Evolutionary conservation across 2,113 vertebrate genomes (phyloP).

Genomic region (Dicerorhinus sumatrensis): DNA sequence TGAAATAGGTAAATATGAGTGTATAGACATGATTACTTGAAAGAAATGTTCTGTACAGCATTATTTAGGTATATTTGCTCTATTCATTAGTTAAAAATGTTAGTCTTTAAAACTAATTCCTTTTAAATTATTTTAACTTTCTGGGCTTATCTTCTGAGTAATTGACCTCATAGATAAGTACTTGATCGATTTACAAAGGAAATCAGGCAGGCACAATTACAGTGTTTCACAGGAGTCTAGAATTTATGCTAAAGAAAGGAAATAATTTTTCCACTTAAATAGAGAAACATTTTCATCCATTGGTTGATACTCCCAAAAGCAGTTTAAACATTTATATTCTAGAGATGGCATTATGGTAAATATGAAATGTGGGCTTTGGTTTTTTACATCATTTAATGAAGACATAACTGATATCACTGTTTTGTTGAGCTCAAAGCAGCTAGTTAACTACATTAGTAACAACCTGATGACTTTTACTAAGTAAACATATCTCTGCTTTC

Average conservation of each 20-base stretch:
- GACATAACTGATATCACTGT: background rate
- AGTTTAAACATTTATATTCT: conserved; percentile 6
- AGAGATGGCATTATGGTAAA: background rate
- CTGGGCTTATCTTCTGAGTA: background rate
- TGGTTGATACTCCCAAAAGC: background rate
- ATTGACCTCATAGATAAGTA: background rate
- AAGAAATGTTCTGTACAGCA: background rate
- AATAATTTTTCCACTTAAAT: background rate
- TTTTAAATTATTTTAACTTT: conserved; percentile 23
- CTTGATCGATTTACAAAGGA: background rate
- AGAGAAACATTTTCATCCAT: background rate
- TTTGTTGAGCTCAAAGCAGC: background rate
- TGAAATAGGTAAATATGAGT: background rate
- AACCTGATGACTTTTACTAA: background rate
- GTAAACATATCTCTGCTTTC: background rate
- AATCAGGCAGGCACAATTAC: background rate
- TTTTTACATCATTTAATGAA: background rate
- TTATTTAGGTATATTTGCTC: background rate
- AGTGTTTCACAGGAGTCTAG: background rate
- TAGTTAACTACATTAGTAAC: background rate
- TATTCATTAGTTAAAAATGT: background rate
- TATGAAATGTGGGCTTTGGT: background rate
- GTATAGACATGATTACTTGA: background rate
- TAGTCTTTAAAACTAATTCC: background rate
- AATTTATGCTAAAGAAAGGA: conserved; percentile 18